A percentile compares a stretch with the other conserved stretches of the same genome.
Conservation (phyloP, 1,140 invertebrate genomes). For the Drosophila erecta region DNA sequence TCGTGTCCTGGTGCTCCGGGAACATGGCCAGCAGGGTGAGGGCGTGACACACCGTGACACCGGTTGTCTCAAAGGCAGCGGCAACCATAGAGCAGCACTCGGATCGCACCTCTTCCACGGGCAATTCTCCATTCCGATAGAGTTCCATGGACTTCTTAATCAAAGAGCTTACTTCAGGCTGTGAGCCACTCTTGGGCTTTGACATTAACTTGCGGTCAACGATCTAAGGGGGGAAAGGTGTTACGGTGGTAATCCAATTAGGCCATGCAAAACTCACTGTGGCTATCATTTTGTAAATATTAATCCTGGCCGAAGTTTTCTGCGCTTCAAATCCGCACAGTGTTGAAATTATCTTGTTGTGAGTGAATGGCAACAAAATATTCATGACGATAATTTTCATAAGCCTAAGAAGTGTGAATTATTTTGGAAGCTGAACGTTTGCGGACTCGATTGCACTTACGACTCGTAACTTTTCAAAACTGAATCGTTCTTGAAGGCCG, state of each 20-base stretch:
- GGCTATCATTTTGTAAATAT: not conserved
- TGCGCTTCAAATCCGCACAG: not conserved
- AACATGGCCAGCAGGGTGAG: constrained; percentile 66
- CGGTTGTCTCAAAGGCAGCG: constrained; percentile 68
- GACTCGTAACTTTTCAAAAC: constrained; percentile 22
- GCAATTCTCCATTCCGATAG: constrained; percentile 24
- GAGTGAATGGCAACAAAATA: not conserved
- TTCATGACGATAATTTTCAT: not conserved
- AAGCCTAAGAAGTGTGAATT: not conserved
- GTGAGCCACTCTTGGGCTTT: not conserved
- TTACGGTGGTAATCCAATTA: not conserved
- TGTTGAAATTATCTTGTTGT: not conserved
- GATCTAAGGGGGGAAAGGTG: not conserved
- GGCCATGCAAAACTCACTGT: not conserved
- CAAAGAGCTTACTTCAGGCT: constrained; percentile 1
- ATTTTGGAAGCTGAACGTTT: not conserved
- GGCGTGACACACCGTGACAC: constrained; percentile 35
- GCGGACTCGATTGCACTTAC: constrained; percentile 5
- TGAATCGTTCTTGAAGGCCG: not conserved
- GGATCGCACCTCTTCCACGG: constrained; percentile 35
- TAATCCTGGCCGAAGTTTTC: not conserved
- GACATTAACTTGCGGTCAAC: constrained; percentile 5
- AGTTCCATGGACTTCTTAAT: constrained; percentile 49
- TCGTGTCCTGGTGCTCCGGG: constrained; percentile 85
- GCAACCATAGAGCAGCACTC: constrained; percentile 52